phyloP scores from a whole-genome alignment of 1,140 invertebrate genomes.

The Nasonia vitripennis region DNA sequence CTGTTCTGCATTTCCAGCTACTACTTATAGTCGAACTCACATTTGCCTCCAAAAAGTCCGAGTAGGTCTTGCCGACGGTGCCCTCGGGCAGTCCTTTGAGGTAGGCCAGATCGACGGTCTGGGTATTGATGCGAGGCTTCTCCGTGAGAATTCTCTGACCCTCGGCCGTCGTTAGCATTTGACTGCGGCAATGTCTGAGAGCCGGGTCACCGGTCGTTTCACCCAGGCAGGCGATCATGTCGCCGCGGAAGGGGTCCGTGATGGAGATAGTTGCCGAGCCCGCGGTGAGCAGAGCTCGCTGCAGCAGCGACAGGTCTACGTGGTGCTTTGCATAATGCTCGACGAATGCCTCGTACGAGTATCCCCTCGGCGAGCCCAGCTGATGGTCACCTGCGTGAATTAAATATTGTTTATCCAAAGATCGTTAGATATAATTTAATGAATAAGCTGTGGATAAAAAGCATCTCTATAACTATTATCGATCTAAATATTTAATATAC shows the following conservation, averaged over 20 bases:
- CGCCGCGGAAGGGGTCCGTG: slow-evolving; percentile 84
- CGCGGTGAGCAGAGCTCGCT: slow-evolving; percentile 83
- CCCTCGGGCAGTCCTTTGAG: slow-evolving; percentile 84
- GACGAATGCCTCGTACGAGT: slow-evolving; percentile 67
- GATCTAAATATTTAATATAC: no score
- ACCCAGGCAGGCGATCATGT: slow-evolving; percentile 95
- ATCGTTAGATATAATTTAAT: no score
- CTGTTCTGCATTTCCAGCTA: no score
- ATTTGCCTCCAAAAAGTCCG: slow-evolving; percentile 87
- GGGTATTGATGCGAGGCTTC: slow-evolving; percentile 90
- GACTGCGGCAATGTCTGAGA: slow-evolving; percentile 80
- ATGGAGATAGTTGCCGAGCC: slow-evolving; percentile 88
- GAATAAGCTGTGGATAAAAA: no score
- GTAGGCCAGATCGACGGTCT: slow-evolving; percentile 85
- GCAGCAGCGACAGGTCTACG: slow-evolving; percentile 83
- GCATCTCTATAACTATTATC: no score
- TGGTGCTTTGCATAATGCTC: slow-evolving; percentile 78
- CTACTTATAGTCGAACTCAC: slow-evolving; percentile 70
- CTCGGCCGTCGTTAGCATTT: slow-evolving; percentile 82
- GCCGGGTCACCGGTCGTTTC: slow-evolving; percentile 89
- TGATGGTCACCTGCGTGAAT: not conserved
- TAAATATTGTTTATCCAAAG: not conserved
- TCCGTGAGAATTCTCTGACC: slow-evolving; percentile 84
- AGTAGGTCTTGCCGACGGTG: slow-evolving; percentile 90
- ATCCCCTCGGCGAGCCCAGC: not conserved